Base-by-base conservation (phyloP, 2,888 invertebrate genomes). In the Pachydiplax longipennis region DNA sequence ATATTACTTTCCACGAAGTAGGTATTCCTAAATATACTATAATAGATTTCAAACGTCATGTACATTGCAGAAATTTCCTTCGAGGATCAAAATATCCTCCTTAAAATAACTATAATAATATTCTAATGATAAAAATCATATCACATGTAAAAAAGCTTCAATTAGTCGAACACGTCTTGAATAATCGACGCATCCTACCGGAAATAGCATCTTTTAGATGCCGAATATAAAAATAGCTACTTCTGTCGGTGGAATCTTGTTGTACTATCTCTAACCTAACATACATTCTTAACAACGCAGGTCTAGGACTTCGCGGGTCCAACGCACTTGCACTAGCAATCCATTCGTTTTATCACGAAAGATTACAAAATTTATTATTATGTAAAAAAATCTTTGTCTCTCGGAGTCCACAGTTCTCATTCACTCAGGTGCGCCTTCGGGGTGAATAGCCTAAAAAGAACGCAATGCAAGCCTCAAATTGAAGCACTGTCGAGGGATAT, bases 111-210 rank as follows among this genome's bases (percentile, higher is more conserved):
- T 87, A 87, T 4, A n/a, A 37, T 61, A 87, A 87, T 61, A 61
- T n/a, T 37, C 58, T 35, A 37, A 61, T 8, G 22, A 37, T 37
- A 22, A 61, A 35, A 48, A 37, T 87, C 25, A 18, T 87, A 87
- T 87, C 87, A 87, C 87, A 87, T 61, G 53, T n/a, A 87, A 37
- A 35, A 65, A 18, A 61, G 12, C 37, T 15, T 87, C 87, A 65
- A 58, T 61, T 61, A 22, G 35, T 12, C 65, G 87, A 87, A 87
- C 87, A 87, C 61, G n/a, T 22, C 37, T 58, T n/a, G 37, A 18
- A 87, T 61, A 37, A 15, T 61, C 5, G 35, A 8, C 37, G 18
- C 13, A 61, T n/a, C 37, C 37, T 37, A 35, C 22, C 22, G 31
- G 22, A 61, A 37, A 37, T n/a, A 37, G 35, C 58, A 37, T 61